Evolutionary conservation across 2,888 invertebrate genomes (phyloP).

Genomic region (Cataglyphis rosenhaueri): DNA sequence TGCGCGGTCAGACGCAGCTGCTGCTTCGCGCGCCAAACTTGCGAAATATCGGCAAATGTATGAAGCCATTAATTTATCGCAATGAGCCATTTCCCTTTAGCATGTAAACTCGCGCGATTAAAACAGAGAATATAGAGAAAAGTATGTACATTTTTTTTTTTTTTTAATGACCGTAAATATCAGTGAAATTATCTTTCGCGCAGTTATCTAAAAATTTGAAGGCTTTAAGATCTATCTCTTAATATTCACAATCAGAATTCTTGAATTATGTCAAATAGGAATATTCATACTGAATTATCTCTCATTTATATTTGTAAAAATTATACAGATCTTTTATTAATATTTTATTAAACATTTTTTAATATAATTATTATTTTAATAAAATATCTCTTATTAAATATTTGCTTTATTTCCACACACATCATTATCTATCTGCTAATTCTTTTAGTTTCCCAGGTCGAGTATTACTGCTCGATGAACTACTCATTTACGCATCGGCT

Average conservation of each 20-base stretch:
- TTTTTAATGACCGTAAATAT: no score
- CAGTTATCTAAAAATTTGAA: not conserved
- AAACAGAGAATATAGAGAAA: not conserved
- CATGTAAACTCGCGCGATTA: not conserved
- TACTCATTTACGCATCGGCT: conserved; percentile 58
- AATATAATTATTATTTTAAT: no score
- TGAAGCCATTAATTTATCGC: conserved; percentile 14
- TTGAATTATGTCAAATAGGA: not conserved
- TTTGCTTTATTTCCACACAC: not conserved
- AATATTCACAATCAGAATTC: not conserved
- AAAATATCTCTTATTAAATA: conserved; percentile 1
- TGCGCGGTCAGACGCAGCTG: conserved; percentile 57
- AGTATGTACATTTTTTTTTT: no score
- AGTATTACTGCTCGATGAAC: conserved; percentile 39
- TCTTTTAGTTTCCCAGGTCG: not conserved
- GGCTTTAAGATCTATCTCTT: not conserved
- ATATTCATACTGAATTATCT: not conserved
- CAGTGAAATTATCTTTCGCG: not conserved
- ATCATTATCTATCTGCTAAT: conserved; percentile 16
- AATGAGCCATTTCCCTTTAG: conserved; percentile 1
- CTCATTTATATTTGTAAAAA: not conserved
- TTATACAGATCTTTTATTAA: not conserved
- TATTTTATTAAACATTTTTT: no score
- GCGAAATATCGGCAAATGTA: conserved; percentile 4
- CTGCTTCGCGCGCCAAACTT: conserved; percentile 13